These are phyloP conservation scores for Apis cerana DNA, from an alignment of 1,140 invertebrate genomes.

Conservation along the genomic window DNA sequence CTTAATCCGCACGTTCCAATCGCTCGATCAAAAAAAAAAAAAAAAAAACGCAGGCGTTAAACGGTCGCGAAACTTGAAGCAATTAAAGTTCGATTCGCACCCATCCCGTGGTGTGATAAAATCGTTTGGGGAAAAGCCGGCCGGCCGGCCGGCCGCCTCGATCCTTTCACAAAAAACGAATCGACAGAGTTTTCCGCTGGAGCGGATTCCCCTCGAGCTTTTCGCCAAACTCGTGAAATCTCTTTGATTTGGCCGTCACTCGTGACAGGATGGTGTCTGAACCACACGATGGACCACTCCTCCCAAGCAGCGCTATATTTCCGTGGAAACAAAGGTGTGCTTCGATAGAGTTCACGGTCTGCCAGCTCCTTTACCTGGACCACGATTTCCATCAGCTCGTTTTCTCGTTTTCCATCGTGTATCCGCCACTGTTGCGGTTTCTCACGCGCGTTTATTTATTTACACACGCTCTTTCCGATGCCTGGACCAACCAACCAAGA, in stretches of 20 bases:
- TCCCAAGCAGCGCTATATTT: conserved; percentile 8
- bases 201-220: conserved; percentile 4
- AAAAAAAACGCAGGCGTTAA: neutral
- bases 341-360: conserved; percentile 32
- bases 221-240: conserved; percentile 21
- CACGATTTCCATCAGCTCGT: conserved; percentile 43
- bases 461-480: conserved; percentile 15
- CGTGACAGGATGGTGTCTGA: conserved; percentile 12
- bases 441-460: conserved; percentile 51
- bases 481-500: neutral
- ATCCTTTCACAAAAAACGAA: conserved; percentile 21
- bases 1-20: neutral
- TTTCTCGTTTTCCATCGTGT: conserved; percentile 38
- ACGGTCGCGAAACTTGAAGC: conserved; percentile 13
- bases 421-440: conserved; percentile 6
- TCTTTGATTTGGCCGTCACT: conserved; percentile 27
- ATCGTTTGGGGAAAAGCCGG: neutral
- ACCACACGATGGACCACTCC: neutral
- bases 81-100: conserved; percentile 15
- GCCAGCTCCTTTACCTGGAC: conserved; percentile 37
- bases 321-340: conserved; percentile 25
- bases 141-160: too few relatives aligned
- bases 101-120: neutral
- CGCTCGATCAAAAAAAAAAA: too few relatives aligned
- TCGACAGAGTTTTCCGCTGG: conserved; percentile 7